Evolutionary conservation across 2,113 vertebrate species (phyloP), one percentile per base, ranked within the genome.

Genomic region (Neotoma lepida): DNA sequence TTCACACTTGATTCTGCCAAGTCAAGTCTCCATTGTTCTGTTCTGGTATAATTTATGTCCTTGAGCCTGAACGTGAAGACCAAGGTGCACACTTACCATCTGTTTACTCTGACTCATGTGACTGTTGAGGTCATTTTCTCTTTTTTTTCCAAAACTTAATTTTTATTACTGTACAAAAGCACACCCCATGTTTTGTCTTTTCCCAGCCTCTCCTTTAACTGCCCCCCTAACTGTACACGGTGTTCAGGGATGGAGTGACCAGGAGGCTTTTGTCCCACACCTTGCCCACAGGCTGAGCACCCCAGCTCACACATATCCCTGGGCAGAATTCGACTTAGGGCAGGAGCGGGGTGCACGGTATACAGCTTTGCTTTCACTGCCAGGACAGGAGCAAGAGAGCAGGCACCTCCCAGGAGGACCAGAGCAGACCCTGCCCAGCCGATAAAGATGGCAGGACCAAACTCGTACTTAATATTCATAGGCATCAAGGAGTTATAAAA

Each of bases 391-490:
- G 9, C 99, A 98, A 0, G 98, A 98, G 58, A 99, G 95, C 96
- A 99, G 98, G 2, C 98, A 0, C 99, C 99, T 0, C 99, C 99
- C 51, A 99, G 96, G 54, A 99, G 96, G 1, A 98, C 98, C 35
- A 99, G 95, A 33, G 99, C 98, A 1, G 99, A 98, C 9, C 99
- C 99, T 0, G 98, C 99, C 99, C 99, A 99, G 44, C 99, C 99
- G 1, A 99, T 98, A 96, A 99, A 99, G 96, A 99, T 98, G 63
- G 99, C 99, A 0, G 99, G 97, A 0, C 99, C 99, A 76, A 99
- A 99, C 98, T 99, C 99, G 39, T 99, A 99, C 99, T 99, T 99
- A 89, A 97, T 93, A 97, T 99, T 99, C 94, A 98, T 97, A 0
- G 99, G 98, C 6, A 98, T 98, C 58, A 97, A 93, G 0, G 98